Evolutionary conservation across 2,888 invertebrate genomes (phyloP).

Genomic region (Drosophila nr. perissopoda): DNA sequence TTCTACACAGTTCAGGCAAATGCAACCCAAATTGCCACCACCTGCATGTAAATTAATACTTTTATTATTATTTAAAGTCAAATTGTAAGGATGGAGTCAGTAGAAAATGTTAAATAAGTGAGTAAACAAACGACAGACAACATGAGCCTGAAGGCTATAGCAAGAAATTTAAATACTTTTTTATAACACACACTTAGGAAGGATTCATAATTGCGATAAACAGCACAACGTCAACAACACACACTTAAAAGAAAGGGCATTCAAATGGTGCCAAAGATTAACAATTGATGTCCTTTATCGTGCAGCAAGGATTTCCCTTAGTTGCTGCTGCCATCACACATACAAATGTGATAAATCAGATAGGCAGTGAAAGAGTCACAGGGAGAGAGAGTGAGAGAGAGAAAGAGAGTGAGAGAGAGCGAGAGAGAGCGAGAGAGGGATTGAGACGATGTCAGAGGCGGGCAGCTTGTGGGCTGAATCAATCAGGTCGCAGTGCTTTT

Average conservation of each 20-base stretch:
- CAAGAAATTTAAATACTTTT: background rate
- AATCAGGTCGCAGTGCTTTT: conserved; percentile 65
- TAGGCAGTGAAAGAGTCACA: background rate
- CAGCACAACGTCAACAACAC: background rate
- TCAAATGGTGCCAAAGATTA: conserved; percentile 50
- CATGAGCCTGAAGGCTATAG: background rate
- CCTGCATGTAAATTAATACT: background rate
- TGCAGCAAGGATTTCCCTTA: conserved; percentile 34
- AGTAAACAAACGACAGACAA: background rate
- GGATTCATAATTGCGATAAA: conserved; percentile 65
- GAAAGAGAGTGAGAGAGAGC: background rate
- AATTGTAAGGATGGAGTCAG: conserved; percentile 9
- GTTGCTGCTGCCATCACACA: conserved; percentile 10
- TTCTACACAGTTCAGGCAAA: background rate
- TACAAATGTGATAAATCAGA: conserved; percentile 52
- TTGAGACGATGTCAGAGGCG: conserved; percentile 20
- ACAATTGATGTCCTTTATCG: conserved; percentile 47
- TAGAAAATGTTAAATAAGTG: conserved; percentile 7
- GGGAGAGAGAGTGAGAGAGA: background rate
- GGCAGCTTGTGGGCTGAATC: conserved; percentile 48
- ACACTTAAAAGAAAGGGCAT: conserved; percentile 13
- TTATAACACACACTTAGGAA: conserved; percentile 31
- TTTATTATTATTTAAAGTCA: background rate
- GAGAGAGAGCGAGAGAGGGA: conserved; percentile 9
- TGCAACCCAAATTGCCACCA: conserved; percentile 2